A percentile compares a stretch with the other conserved stretches of the same genome.
Evolutionary conservation across 2,888 invertebrate species (phyloP).

Genomic region (Anagyrus pseudococci): DNA sequence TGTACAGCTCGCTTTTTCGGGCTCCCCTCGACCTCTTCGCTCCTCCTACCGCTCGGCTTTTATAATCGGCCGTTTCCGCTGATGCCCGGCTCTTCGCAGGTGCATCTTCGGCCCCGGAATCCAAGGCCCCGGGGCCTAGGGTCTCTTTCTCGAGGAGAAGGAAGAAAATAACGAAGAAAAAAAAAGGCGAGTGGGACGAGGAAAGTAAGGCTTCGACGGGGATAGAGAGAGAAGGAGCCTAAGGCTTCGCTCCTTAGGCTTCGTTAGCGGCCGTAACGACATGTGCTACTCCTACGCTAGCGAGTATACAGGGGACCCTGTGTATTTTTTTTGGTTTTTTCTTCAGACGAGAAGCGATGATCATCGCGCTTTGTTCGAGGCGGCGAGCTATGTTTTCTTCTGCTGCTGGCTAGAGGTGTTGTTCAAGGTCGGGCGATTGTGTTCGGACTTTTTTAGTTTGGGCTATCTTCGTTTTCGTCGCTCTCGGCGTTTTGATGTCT

Average conservation of each 20-base stretch:
- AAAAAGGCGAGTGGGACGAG: not conserved
- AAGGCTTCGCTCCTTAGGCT: too few relatives aligned
- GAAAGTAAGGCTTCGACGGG: not conserved
- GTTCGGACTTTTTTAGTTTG: too few relatives aligned
- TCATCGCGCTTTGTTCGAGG: not conserved
- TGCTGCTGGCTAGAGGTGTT: not conserved
- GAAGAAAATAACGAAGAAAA: too few relatives aligned
- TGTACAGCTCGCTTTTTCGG: constrained; percentile 29
- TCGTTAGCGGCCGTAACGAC: too few relatives aligned
- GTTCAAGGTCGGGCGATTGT: not conserved
- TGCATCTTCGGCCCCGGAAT: not conserved
- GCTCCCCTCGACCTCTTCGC: constrained; percentile 6
- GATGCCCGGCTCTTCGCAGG: constrained; percentile 3
- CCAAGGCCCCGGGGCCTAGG: not conserved
- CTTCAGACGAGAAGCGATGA: not conserved
- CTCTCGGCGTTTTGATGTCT: too few relatives aligned
- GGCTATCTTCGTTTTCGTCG: too few relatives aligned
- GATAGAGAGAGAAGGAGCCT: too few relatives aligned
- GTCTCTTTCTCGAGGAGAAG: not conserved
- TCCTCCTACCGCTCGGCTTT: not conserved
- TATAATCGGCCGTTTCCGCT: constrained; percentile 37
- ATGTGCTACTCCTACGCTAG: not conserved
- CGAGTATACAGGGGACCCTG: not conserved
- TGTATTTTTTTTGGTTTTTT: not conserved
- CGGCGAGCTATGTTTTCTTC: not conserved